These are phyloP conservation scores for Ormyrus rosae DNA, from an alignment of 2,888 invertebrate species.

Conservation along the genomic window DNA sequence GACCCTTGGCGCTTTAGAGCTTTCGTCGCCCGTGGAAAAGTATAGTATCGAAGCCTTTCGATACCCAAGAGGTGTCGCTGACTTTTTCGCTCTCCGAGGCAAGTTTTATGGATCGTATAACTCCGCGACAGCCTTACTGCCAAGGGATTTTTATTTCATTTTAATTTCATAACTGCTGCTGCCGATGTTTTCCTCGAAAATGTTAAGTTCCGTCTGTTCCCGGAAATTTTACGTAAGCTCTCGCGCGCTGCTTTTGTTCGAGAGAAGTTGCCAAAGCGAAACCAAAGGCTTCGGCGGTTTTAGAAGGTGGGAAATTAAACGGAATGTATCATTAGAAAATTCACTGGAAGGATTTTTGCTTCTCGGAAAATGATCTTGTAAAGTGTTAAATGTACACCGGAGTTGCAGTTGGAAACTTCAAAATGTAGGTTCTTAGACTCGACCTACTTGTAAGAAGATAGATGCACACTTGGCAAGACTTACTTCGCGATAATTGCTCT, in stretches of 20 bases:
- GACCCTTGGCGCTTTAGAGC: conserved; percentile 10
- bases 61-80: no score
- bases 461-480: conserved; percentile 13
- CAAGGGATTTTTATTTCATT: neutral
- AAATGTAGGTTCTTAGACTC: conserved; percentile 2
- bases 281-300: no score
- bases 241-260: neutral
- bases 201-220: no score
- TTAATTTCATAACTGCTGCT: neutral
- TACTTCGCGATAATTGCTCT: neutral
- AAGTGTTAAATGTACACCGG: conserved; percentile 5
- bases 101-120: neutral
- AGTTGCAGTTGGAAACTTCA: conserved; percentile 30
- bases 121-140: neutral
- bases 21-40: neutral
- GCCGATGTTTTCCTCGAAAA: neutral
- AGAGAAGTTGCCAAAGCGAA: neutral
- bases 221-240: neutral
- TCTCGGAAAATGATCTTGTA: neutral
- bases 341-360: neutral
- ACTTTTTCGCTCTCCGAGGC: neutral
- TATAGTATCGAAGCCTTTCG: no score
- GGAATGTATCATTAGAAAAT: no score
- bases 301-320: no score
- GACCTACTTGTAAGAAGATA: conserved; percentile 19